Conservation (phyloP, 2,113 vertebrate species). For the Macroglossus sobrinus region DNA sequence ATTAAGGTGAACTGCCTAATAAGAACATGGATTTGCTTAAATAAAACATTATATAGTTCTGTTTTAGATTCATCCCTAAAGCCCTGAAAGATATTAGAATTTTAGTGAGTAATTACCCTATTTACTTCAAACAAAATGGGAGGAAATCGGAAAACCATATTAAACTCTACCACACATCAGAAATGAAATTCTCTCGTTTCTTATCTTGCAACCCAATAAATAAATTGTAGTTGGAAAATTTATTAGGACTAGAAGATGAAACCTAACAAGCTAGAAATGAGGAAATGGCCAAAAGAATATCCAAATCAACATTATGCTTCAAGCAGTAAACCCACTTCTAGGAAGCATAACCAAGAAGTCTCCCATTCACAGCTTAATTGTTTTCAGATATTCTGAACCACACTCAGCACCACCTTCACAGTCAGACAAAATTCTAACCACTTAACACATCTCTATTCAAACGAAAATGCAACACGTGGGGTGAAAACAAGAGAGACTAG, state of each 20-base stretch:
- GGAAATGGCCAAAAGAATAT: slow-evolving; percentile 17
- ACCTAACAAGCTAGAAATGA: slow-evolving; percentile 48
- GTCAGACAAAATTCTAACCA: slow-evolving; percentile 64
- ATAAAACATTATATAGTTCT: slow-evolving; percentile 60
- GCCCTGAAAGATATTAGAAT: slow-evolving; percentile 72
- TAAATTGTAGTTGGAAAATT: slow-evolving; percentile 59
- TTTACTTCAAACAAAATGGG: slow-evolving; percentile 72
- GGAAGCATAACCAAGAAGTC: neutral
- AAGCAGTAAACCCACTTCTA: slow-evolving; percentile 35
- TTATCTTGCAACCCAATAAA: slow-evolving; percentile 59
- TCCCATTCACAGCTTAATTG: slow-evolving; percentile 1
- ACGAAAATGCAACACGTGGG: slow-evolving; percentile 73
- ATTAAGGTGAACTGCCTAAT: slow-evolving; percentile 70
- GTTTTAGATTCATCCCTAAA: slow-evolving; percentile 74
- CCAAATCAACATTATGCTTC: neutral
- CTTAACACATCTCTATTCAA: slow-evolving; percentile 68
- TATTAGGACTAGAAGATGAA: slow-evolving; percentile 60
- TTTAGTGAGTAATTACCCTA: slow-evolving; percentile 72
- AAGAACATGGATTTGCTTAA: slow-evolving; percentile 67
- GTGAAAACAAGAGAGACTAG: slow-evolving; percentile 78
- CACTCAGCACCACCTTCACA: slow-evolving; percentile 1
- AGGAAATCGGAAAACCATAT: slow-evolving; percentile 40
- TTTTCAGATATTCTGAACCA: slow-evolving; percentile 43
- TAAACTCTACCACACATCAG: slow-evolving; percentile 51
- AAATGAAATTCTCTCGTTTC: slow-evolving; percentile 69